Conservation (phyloP, 2,888 invertebrate species). For the Orthosia cruda region DNA sequence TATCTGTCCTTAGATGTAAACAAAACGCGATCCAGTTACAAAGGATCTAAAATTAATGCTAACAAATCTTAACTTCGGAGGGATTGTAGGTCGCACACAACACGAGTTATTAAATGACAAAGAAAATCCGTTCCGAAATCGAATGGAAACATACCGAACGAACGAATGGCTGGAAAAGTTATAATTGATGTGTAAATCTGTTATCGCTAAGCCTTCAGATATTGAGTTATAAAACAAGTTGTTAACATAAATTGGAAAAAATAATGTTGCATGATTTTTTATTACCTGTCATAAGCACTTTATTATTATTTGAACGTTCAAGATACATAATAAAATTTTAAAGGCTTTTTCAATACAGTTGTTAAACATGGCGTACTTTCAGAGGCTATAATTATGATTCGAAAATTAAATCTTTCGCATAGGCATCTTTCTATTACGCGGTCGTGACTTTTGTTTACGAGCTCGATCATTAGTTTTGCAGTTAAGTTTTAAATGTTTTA, state of each 20-base stretch:
- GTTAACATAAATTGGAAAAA: slow-evolving; percentile 90
- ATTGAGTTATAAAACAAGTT: slow-evolving; percentile 89
- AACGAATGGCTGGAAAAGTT: slow-evolving; percentile 79
- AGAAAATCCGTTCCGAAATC: slow-evolving; percentile 60
- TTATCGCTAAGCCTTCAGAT: slow-evolving; percentile 83
- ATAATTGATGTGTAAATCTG: slow-evolving; percentile 88
- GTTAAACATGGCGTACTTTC: too few species aligned
- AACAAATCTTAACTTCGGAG: slow-evolving; percentile 39
- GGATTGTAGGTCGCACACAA: slow-evolving; percentile 50
- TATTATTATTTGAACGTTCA: too few species aligned
- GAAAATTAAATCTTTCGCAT: too few species aligned
- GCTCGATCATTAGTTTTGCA: too few species aligned
- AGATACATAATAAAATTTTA: too few species aligned
- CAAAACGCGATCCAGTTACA: slow-evolving; percentile 42
- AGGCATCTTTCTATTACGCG: too few species aligned
- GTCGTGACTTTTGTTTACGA: too few species aligned
- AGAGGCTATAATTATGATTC: too few species aligned
- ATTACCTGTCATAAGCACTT: slow-evolving; percentile 87
- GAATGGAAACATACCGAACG: slow-evolving; percentile 66
- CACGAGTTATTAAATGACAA: slow-evolving; percentile 48
- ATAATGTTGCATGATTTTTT: slow-evolving; percentile 86
- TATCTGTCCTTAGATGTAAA: slow-evolving; percentile 41
- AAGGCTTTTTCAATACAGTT: too few species aligned
- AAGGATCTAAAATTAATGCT: slow-evolving; percentile 33
- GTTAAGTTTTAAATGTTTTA: too few species aligned